Percentiles rank a stretch among this genome's conserved stretches.
Conservation (phyloP, 2,113 vertebrate species). For the Podarcis muralis region DNA sequence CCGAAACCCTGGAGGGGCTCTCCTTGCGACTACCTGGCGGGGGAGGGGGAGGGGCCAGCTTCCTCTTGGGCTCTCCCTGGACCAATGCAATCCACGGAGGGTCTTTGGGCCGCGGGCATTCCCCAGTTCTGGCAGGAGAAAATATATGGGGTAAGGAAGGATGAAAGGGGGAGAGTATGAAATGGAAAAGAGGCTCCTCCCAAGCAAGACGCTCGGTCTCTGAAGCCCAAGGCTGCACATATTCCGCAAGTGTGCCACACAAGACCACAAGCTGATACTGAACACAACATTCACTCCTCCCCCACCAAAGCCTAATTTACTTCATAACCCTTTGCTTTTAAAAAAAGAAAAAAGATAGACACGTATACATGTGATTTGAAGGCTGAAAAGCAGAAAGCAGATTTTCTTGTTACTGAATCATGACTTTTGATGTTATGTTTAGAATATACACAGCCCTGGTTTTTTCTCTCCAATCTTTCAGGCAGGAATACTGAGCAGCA, state of each 20-base stretch:
- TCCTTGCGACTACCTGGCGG: slow-evolving; percentile 68
- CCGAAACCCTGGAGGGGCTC: slow-evolving; percentile 8
- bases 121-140: slow-evolving; percentile 53
- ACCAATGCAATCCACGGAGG: slow-evolving; percentile 96
- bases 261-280: neutral
- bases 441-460: neutral
- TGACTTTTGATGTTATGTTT: neutral
- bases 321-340: neutral
- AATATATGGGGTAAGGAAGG: neutral
- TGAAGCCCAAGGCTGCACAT: neutral
- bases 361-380: neutral
- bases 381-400: neutral
- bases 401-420: neutral
- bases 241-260: neutral
- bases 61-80: slow-evolving; percentile 89
- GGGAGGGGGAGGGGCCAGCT: slow-evolving; percentile 87
- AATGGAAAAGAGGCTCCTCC: neutral
- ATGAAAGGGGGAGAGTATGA: neutral
- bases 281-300: neutral
- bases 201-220: neutral
- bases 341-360: neutral
- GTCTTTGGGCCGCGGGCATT: slow-evolving; percentile 82
- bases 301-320: neutral
- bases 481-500: neutral
- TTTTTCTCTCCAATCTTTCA: neutral